Evolutionary conservation across 2,797 vertebrate species (phyloP).

Genomic region (Spinus olivaceus): DNA sequence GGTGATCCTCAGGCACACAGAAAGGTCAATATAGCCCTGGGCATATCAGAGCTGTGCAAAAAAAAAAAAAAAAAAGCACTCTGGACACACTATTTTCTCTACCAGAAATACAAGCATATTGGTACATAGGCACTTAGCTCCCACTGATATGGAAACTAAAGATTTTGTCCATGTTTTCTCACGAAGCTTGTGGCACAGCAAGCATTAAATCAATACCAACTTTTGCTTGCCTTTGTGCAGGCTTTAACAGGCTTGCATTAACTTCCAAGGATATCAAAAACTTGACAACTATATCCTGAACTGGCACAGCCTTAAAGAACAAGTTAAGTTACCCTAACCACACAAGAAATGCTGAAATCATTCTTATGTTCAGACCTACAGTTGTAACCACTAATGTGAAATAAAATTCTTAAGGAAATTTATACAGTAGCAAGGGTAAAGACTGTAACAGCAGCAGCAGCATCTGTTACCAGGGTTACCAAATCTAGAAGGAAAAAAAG

Average conservation of each 20-base stretch:
- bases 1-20: fast-evolving
- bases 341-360: background rate
- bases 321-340: background rate
- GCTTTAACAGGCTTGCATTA: background rate
- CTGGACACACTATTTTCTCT: background rate
- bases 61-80: background rate
- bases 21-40: background rate
- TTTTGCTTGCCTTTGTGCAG: background rate
- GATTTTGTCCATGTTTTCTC: background rate
- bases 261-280: background rate
- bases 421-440: background rate
- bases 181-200: background rate
- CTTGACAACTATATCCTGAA: background rate
- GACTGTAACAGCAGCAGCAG: background rate
- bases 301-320: background rate
- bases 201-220: background rate
- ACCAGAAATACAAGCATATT: background rate
- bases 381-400: background rate
- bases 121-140: background rate
- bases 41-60: background rate
- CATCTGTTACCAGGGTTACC: background rate
- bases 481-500: background rate
- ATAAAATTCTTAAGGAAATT: background rate
- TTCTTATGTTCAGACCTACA: background rate
- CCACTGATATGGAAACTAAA: background rate